Conservation (phyloP, 2,113 vertebrate genomes). For the Monarcha castaneiventris region DNA sequence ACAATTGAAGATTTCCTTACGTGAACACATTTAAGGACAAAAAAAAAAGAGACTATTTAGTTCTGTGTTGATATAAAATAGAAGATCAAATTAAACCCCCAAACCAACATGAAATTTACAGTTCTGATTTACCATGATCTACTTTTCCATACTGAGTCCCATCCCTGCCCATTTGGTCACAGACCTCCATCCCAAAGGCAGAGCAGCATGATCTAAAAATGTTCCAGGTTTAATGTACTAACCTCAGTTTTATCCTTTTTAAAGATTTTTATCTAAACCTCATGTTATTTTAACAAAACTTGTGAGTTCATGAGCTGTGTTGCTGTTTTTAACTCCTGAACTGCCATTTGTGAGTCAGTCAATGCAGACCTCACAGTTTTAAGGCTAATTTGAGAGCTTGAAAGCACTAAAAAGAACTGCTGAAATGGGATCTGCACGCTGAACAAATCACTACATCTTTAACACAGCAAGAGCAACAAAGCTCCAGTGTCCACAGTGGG, state of each 20-base stretch:
- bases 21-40: background rate
- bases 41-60: background rate
- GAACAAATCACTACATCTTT: constrained; percentile 26
- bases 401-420: constrained; percentile 32
- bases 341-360: constrained; percentile 1
- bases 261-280: background rate
- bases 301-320: background rate
- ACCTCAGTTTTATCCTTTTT: background rate
- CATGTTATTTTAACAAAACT: background rate
- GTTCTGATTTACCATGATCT: background rate
- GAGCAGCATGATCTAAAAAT: background rate
- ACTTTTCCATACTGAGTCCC: background rate
- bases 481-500: background rate
- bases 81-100: background rate
- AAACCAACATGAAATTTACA: background rate
- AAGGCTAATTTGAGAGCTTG: constrained; percentile 25
- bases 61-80: background rate
- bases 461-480: background rate
- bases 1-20: background rate
- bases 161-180: background rate
- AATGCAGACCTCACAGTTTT: background rate
- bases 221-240: background rate
- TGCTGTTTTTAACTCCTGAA: background rate
- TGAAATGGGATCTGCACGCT: background rate
- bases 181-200: background rate